Base-by-base conservation (phyloP, 2,797 vertebrate genomes). In the Carduelis carduelis region DNA sequence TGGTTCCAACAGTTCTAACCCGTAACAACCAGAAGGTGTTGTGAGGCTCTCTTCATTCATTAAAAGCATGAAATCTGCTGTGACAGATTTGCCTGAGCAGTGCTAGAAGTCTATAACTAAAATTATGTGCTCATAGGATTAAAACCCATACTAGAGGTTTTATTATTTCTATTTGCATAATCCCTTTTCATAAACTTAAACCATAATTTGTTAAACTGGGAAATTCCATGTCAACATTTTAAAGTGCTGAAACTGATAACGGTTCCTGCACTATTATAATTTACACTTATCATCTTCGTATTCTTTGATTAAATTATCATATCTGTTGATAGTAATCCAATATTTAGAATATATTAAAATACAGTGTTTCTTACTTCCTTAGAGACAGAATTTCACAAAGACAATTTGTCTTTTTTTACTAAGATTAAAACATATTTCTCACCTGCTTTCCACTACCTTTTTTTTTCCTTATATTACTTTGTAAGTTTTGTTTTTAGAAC, bases 21-120 rank as follows among this genome's bases (percentile, higher is more conserved):
- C 49, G 53, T 56, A 87, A 85, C 50, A 89, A 61, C 60, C 92
- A 94, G 86, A 80, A 92, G 63, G 83, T 89, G 53, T 85, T 95
- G 37, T 76, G 37, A 92, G 50, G 71, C 30, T 91, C 76, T 71
- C 14, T 60, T 96, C 81, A 85, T 92, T 93, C 94, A 92, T 77
- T 96, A 89, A 85, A 95, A 87, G 11, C 61, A 71, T 61, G 43
- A 95, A 94, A 92, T 90, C 81, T 94, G 86, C 86, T 90, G 37
- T 95, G 60, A 77, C 71, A 89, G 66, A 63, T 89, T 89, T 83
- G 12, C 49, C 53, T 60, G n/a, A 87, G 57, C 18, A 79, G 41
- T 68, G 26, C 17, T 84, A 74, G 30, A 87, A 86, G 8, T 65
- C 64, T 89, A 5, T 50, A 87, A 49, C 37, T 19, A 60, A 68